A percentile compares a stretch with the other conserved stretches of the same genome.
These are phyloP conservation scores for Calliphora vomitoria DNA, from an alignment of 2,888 invertebrate species.

Conservation along the genomic window DNA sequence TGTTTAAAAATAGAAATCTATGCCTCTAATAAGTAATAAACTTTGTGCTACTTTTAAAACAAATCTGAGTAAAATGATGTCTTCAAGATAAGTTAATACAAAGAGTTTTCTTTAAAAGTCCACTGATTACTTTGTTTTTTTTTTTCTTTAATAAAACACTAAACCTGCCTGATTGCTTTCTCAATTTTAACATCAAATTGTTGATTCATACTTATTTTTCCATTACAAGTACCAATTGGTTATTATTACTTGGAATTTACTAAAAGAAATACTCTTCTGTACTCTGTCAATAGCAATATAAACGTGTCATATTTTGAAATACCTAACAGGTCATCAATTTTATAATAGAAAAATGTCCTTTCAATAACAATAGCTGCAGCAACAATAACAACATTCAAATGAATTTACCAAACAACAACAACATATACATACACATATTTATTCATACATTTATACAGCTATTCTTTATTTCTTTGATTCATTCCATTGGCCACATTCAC, in stretches of 20 bases:
- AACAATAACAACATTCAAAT: constrained; percentile 42
- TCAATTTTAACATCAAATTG: constrained; percentile 22
- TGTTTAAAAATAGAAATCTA: constrained; percentile 15
- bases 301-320: constrained; percentile 73
- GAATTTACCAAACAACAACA: constrained; percentile 12
- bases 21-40: not conserved
- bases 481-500: not conserved
- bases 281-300: constrained; percentile 65
- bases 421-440: constrained; percentile 19
- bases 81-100: not conserved
- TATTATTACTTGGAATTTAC: not conserved
- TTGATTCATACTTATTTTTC: not conserved
- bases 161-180: constrained; percentile 34
- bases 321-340: constrained; percentile 76
- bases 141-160: not conserved
- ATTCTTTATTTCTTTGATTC: not conserved
- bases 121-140: not conserved
- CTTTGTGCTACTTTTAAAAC: not conserved
- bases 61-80: not conserved
- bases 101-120: not conserved
- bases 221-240: constrained; percentile 6
- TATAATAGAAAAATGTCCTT: constrained; percentile 51
- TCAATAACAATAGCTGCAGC: constrained; percentile 25
- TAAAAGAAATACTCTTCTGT: not conserved
- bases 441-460: not conserved